A percentile compares a stretch with the other conserved stretches of the same genome.
phyloP scores from a whole-genome alignment of 2,888 invertebrate genomes.

The Tuberolachnus salignus region DNA sequence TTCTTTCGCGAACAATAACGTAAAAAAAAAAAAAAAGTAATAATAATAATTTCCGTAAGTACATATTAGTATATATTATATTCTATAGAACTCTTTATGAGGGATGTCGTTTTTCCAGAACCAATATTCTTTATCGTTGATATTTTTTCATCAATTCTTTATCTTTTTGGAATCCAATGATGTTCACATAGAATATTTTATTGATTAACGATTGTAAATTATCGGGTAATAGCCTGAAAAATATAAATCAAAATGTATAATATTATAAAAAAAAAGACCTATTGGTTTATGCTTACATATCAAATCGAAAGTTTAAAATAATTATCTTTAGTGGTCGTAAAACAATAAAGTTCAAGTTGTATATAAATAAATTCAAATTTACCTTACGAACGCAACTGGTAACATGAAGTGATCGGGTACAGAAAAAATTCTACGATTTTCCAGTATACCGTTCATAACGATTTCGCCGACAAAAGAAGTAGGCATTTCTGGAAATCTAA shows the following conservation, averaged over 20 bases:
- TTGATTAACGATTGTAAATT: constrained; percentile 23
- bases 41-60: too few relatives aligned
- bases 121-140: not conserved
- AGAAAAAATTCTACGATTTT: constrained; percentile 48
- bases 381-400: constrained; percentile 27
- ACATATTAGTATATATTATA: too few relatives aligned
- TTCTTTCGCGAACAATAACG: too few relatives aligned
- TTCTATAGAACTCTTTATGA: too few relatives aligned
- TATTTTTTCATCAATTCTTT: constrained; percentile 30
- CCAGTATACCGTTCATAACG: constrained; percentile 32
- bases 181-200: constrained; percentile 39
- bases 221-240: constrained; percentile 31
- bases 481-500: constrained; percentile 44
- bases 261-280: not conserved
- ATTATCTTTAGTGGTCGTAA: too few relatives aligned
- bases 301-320: not conserved
- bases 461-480: constrained; percentile 29
- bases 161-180: constrained; percentile 31
- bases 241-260: not conserved
- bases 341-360: too few relatives aligned
- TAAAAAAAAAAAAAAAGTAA: too few relatives aligned
- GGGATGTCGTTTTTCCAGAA: too few relatives aligned
- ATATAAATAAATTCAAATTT: not conserved
- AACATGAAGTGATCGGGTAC: constrained; percentile 38
- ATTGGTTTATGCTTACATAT: too few relatives aligned